Conservation (phyloP, 2,888 invertebrate species). For the Norana najaformis region DNA sequence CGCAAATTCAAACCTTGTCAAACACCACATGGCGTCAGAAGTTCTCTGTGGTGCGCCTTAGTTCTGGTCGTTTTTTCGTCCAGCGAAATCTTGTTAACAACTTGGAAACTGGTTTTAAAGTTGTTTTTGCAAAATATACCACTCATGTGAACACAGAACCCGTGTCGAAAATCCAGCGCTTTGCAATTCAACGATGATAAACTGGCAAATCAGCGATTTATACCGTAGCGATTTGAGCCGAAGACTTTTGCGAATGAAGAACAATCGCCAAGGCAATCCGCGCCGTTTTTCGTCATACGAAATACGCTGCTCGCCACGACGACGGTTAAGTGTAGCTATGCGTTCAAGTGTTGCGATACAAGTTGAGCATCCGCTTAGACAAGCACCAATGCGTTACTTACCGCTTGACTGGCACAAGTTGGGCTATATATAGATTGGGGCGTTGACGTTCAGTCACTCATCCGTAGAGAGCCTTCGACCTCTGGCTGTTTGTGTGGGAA, state of each 20-base stretch:
- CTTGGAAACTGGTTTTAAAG: not conserved
- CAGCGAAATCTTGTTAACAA: not conserved
- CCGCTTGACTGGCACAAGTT: not conserved
- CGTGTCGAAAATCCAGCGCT: not conserved
- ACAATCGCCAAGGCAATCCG: not conserved
- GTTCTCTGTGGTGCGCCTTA: not conserved
- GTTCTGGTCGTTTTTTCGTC: not conserved
- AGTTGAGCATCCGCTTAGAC: not conserved
- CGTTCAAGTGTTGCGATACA: not conserved
- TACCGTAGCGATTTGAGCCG: not conserved
- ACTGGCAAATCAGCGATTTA: not conserved
- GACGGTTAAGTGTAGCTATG: not conserved
- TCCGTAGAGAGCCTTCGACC: not conserved
- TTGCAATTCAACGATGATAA: not conserved
- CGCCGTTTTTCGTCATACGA: not conserved
- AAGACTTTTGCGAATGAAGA: not conserved
- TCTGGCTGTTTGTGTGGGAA: not conserved
- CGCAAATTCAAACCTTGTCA: not conserved
- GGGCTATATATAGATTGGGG: not conserved
- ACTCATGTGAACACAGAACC: not conserved
- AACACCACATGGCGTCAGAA: not conserved
- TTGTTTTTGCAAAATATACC: no score
- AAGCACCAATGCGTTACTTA: not conserved
- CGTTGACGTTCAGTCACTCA: not conserved
- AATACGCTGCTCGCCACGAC: not conserved